Base-by-base conservation (phyloP, 2,888 invertebrate species). In the Tribolium freemani region DNA sequence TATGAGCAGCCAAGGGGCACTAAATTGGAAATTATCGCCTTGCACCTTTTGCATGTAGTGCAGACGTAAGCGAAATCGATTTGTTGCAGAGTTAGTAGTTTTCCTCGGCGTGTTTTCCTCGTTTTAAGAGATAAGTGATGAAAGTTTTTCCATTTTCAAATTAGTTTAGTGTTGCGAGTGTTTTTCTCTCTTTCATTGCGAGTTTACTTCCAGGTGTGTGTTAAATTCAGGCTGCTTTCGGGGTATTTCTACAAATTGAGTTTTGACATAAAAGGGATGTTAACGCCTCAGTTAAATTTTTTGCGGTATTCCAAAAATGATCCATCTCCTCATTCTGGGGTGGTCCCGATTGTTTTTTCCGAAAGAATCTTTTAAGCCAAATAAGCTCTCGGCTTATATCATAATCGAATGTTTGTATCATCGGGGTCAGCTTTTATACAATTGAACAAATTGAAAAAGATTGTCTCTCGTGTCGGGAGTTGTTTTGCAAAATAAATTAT, bases 101-200 rank as follows among this genome's bases (percentile, higher is more conserved):
- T 75, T 69, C 68, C 51, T 69, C 44, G 58, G 8, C 16, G 58
- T 45, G 58, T 48, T 60, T 61, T 67, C 69, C 71, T 64, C 56
- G 46, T 46, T 60, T 48, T 21, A 60, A 13, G 75, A 71, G 75
- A 76, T 76, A 77, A 75, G 77, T 76, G 75, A 78, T 75, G 76
- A 71, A 76, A 76, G 71, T 78, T 77, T 78, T 76, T 70, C 74
- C 72, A 76, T 78, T 77, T 75, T 74, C 67, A 76, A 78, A 77
- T 78, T 78, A 76, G 76, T 77, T 74, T 69, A 75, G 75, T 70
- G 73, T 61, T 71, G 50, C 58, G 70, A 76, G 72, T 74, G 76
- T 77, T 77, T 77, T 75, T 75, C 75, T 76, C 58, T 74, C 63
- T 63, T 67, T 71, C 71, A 68, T 60, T 70, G 48, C 38, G 13